Conservation (phyloP, 2,888 invertebrate genomes). For the Spodoptera picta region DNA sequence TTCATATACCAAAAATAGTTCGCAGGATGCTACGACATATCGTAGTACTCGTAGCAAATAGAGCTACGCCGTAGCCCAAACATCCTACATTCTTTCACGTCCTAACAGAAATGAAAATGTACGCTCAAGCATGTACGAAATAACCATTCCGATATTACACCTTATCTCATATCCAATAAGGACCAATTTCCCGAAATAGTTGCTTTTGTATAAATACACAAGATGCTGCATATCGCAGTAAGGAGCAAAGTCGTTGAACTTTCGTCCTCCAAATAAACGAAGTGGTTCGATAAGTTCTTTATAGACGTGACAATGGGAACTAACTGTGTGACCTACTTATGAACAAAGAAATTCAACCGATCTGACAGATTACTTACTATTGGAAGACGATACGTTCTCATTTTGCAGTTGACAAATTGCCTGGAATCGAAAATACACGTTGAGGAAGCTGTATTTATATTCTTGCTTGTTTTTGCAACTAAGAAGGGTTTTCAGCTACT, state of each 20-base stretch:
- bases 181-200: conserved; percentile 17
- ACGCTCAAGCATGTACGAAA: too few species aligned
- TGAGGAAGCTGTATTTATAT: too few species aligned
- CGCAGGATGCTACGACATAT: not conserved
- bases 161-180: not conserved
- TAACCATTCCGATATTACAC: too few species aligned
- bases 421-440: too few species aligned
- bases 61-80: conserved; percentile 25
- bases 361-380: conserved; percentile 19
- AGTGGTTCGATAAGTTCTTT: conserved; percentile 30
- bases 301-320: conserved; percentile 13
- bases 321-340: conserved; percentile 36
- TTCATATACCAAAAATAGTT: not conserved
- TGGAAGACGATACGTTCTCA: conserved; percentile 14
- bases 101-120: too few species aligned
- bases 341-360: conserved; percentile 41
- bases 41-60: conserved; percentile 6
- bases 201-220: conserved; percentile 13
- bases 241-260: conserved; percentile 21
- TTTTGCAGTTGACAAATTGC: not conserved
- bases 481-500: too few species aligned
- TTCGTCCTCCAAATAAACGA: conserved; percentile 21
- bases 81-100: too few species aligned
- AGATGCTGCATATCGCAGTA: conserved; percentile 13
- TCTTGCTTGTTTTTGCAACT: too few species aligned